Percentiles rank a stretch among this genome's conserved stretches.
Evolutionary conservation across 1,140 invertebrate genomes (phyloP).

Genomic region (Medauroidea extradentata): DNA sequence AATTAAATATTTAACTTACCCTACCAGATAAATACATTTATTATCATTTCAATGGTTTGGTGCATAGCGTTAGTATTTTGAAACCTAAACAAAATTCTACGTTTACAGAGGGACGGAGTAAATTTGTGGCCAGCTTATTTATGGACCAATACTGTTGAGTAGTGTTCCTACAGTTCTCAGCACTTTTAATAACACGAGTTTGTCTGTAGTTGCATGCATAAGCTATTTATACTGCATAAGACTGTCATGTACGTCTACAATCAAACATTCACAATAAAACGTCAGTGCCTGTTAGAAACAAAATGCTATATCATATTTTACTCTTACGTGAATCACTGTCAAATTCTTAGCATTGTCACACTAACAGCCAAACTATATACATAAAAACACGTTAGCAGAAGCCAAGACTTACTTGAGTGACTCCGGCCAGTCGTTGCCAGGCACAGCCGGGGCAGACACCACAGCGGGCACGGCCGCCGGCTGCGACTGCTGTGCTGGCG

Average conservation of each 20-base stretch:
- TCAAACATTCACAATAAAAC: neutral
- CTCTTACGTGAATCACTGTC: neutral
- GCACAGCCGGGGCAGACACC: slow-evolving; percentile 7
- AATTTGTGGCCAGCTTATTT: neutral
- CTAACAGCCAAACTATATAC: neutral
- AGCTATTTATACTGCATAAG: neutral
- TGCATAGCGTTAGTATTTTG: no score
- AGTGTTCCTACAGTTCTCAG: no score
- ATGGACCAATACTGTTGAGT: no score
- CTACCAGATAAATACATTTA: neutral
- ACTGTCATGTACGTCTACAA: neutral
- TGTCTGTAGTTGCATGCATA: no score
- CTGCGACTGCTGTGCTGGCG: neutral
- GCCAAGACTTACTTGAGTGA: slow-evolving; percentile 50
- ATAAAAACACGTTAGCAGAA: neutral
- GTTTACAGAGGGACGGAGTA: neutral
- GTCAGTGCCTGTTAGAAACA: neutral
- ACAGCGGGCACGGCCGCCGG: neutral
- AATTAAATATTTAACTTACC: neutral
- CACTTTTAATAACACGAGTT: no score
- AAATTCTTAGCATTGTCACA: neutral
- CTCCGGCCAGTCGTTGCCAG: slow-evolving; percentile 61
- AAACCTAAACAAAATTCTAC: neutral
- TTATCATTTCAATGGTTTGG: no score
- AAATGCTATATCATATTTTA: neutral